These are phyloP conservation scores for Vannuccia rotundouncinata DNA, from an alignment of 2,888 invertebrate species.

Conservation along the genomic window DNA sequence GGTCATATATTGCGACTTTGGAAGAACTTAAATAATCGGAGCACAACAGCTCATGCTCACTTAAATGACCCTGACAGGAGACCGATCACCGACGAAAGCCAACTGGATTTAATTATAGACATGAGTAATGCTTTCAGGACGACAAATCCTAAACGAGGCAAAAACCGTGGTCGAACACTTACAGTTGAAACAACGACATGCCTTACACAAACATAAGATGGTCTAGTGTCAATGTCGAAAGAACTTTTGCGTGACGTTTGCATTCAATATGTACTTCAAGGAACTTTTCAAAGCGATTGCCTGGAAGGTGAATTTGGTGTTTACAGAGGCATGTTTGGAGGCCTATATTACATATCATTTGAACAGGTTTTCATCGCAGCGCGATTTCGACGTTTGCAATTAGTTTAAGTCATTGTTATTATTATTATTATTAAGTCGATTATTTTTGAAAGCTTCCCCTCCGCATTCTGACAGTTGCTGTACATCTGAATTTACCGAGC, in stretches of 20 bases:
- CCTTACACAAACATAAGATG: conserved; percentile 28
- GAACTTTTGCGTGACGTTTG: conserved; percentile 17
- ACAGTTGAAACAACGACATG: conserved; percentile 20
- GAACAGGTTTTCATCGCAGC: conserved; percentile 27
- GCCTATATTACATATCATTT: conserved; percentile 28
- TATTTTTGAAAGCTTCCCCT: conserved; percentile 2
- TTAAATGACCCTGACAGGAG: conserved; percentile 28
- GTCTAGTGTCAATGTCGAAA: conserved; percentile 22
- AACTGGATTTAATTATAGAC: conserved; percentile 27
- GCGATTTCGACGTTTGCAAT: conserved; percentile 17
- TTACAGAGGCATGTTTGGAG: conserved; percentile 31
- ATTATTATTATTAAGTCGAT: too few relatives aligned
- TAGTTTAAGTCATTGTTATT: too few relatives aligned
- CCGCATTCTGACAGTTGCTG: conserved; percentile 16
- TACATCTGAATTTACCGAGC: conserved; percentile 11
- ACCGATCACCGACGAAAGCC: conserved; percentile 14
- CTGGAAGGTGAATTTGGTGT: conserved; percentile 30
- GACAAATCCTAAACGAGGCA: not conserved
- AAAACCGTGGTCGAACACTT: conserved; percentile 7
- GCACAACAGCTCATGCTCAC: conserved; percentile 18
- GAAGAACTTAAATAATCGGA: conserved; percentile 21
- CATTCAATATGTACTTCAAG: conserved; percentile 19
- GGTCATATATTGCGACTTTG: conserved; percentile 28
- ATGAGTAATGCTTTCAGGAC: conserved; percentile 16
- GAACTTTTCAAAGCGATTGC: conserved; percentile 25